Evolutionary conservation across 2,888 invertebrate genomes (phyloP).

Genomic region (Drosophila seclusa): DNA sequence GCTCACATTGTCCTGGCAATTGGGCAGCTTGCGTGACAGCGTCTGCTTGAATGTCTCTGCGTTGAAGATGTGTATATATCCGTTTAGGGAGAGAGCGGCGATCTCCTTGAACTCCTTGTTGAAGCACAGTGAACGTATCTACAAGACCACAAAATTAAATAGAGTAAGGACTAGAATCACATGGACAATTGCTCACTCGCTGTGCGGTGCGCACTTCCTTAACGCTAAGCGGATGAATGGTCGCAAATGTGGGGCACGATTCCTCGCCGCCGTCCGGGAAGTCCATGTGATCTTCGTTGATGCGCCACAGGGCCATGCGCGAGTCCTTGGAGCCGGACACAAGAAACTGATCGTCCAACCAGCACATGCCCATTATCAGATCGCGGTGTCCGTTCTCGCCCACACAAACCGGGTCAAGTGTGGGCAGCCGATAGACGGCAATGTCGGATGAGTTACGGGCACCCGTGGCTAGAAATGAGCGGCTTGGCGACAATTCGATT

Average conservation of each 20-base stretch:
- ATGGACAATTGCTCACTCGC: conserved; percentile 84
- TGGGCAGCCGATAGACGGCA: conserved; percentile 94
- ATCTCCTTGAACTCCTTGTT: conserved; percentile 94
- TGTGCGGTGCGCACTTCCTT: conserved; percentile 92
- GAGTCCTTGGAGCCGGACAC: conserved; percentile 97
- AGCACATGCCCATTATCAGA: conserved; percentile 95
- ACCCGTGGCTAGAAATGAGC: conserved; percentile 95
- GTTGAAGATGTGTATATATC: conserved; percentile 97
- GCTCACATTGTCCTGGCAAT: conserved; percentile 97
- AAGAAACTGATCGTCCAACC: conserved; percentile 97
- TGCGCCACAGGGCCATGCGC: conserved; percentile 95
- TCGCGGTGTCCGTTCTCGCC: conserved; percentile 96
- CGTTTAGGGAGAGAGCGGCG: conserved; percentile 95
- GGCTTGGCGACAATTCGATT: conserved; percentile 96
- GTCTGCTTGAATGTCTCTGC: conserved; percentile 95
- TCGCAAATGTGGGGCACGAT: conserved; percentile 85
- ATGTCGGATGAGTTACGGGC: conserved; percentile 96
- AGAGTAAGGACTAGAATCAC: background rate
- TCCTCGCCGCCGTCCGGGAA: conserved; percentile 84
- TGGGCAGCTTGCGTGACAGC: conserved; percentile 93
- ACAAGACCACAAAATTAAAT: conserved; percentile 28
- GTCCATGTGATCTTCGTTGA: conserved; percentile 86
- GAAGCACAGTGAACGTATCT: conserved; percentile 93
- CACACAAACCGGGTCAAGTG: conserved; percentile 96
- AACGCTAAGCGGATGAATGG: conserved; percentile 89